These are phyloP conservation scores for Brachymystax lenok DNA, from an alignment of 2,797 vertebrate genomes.

Conservation along the genomic window DNA sequence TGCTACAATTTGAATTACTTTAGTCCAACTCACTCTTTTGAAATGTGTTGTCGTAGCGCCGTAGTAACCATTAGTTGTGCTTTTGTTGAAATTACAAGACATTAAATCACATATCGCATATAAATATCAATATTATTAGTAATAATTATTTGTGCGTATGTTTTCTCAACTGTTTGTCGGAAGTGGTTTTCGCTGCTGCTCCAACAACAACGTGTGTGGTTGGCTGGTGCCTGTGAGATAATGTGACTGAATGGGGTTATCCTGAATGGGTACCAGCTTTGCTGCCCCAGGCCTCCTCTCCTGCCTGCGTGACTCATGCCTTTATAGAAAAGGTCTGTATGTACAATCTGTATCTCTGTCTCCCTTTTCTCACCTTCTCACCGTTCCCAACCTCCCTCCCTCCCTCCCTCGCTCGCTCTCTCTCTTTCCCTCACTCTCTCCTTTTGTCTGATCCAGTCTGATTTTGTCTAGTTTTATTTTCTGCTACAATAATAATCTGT, in stretches of 20 bases:
- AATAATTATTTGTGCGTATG: too few relatives aligned
- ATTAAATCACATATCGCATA: not conserved
- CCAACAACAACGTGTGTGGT: slow-evolving; percentile 28
- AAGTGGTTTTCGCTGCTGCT: slow-evolving; percentile 1
- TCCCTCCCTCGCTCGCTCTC: too few relatives aligned
- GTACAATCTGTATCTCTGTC: slow-evolving; percentile 56
- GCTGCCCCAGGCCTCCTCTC: slow-evolving; percentile 54
- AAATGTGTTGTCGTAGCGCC: not conserved
- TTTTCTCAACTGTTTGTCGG: not conserved
- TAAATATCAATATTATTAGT: too few relatives aligned
- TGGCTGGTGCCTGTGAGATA: slow-evolving; percentile 58
- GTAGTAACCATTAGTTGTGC: not conserved
- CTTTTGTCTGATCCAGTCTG: slow-evolving; percentile 13
- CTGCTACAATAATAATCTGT: slow-evolving; percentile 21
- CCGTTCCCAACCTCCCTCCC: too few relatives aligned
- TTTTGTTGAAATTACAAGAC: not conserved
- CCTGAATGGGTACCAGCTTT: slow-evolving; percentile 47
- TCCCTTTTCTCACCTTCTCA: not conserved
- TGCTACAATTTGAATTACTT: not conserved
- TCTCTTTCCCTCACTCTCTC: too few relatives aligned
- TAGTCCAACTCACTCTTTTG: not conserved
- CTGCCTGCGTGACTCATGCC: slow-evolving; percentile 54
- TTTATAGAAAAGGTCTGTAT: slow-evolving; percentile 45
- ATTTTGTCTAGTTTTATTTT: slow-evolving; percentile 33
- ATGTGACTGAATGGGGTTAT: slow-evolving; percentile 78